Base-by-base conservation (phyloP, 2,888 invertebrate species). In the Suillia variegata region DNA sequence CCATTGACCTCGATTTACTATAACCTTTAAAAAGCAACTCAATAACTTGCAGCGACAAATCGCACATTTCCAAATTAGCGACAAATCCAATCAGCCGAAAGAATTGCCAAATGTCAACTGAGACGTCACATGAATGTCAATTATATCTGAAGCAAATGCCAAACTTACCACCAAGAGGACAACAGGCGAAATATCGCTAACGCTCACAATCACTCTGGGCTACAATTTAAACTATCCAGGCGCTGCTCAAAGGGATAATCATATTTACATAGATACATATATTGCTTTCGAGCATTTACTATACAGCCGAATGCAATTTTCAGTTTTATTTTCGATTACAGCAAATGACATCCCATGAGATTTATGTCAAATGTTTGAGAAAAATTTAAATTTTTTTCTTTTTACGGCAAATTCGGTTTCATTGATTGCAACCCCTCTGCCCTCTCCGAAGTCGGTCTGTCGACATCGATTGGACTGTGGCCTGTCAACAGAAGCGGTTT, bases 221-320 rank as follows among this genome's bases (percentile, higher is more conserved):
- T 8, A 47, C 3, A 20, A 47, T 17, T 6, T 47, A 17, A 47
- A 47, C 20, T 47, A 3, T 47, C 47, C 17, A 18, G n/a, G n/a
- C n/a, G 10, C 26, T 26, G 26, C 26, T 26, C 6, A 26, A 26
- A 26, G 26, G 42, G 56, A 56, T 57, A 57, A 57, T 57, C 51
- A 38, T 51, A 57, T 57, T 57, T 51, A 57, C 42, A 50, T 20
- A 4, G n/a, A n/a, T n/a, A n/a, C n/a, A n/a, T n/a, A n/a, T n/a
- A n/a, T n/a, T n/a, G n/a, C n/a, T 45, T 54, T 54, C 54, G 42
- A 45, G 54, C 45, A 54, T 15, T 48, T 38, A n/a, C 38, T 8
- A 8, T 13, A n/a, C 38, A 38, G 38, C 20, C 21, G 38, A 38
- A 34, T 34, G 38, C 53, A 21, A 53, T 53, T 55, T 22, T 20